Percentiles rank a stretch among this genome's conserved stretches.
phyloP scores from a whole-genome alignment of 1,140 invertebrate species.

The Drosophila sturtevanti region DNA sequence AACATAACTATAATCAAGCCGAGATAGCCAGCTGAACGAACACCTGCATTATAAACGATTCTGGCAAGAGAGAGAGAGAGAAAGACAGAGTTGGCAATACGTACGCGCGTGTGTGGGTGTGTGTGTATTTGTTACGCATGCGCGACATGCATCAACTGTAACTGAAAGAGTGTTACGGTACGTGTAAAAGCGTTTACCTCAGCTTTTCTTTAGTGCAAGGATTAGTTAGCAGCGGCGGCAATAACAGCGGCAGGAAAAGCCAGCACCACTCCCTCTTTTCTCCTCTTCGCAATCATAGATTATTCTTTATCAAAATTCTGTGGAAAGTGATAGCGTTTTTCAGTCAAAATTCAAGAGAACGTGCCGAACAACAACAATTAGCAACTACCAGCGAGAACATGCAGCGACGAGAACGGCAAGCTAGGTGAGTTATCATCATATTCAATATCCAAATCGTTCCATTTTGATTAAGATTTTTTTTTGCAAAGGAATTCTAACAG shows the following conservation, averaged over 20 bases:
- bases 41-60: neutral
- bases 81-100: neutral
- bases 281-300: constrained; percentile 28
- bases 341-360: constrained; percentile 60
- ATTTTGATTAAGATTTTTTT: neutral
- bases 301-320: constrained; percentile 60
- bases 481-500: constrained; percentile 4
- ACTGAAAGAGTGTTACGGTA: constrained; percentile 44
- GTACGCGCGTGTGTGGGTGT: constrained; percentile 13
- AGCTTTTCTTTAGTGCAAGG: constrained; percentile 19
- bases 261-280: constrained; percentile 28
- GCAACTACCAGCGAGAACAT: constrained; percentile 30
- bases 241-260: constrained; percentile 1
- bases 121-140: constrained; percentile 65
- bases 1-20: constrained; percentile 47
- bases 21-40: constrained; percentile 2
- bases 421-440: constrained; percentile 63
- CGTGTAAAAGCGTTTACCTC: constrained; percentile 18
- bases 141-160: constrained; percentile 60
- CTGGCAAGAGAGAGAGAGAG: neutral
- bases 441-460: neutral
- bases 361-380: constrained; percentile 29
- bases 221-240: constrained; percentile 12
- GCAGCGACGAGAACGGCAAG: constrained; percentile 74
- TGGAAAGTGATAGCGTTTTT: constrained; percentile 56